Conservation (phyloP, 2,113 vertebrate species). For the Edolisoma coerulescens region DNA sequence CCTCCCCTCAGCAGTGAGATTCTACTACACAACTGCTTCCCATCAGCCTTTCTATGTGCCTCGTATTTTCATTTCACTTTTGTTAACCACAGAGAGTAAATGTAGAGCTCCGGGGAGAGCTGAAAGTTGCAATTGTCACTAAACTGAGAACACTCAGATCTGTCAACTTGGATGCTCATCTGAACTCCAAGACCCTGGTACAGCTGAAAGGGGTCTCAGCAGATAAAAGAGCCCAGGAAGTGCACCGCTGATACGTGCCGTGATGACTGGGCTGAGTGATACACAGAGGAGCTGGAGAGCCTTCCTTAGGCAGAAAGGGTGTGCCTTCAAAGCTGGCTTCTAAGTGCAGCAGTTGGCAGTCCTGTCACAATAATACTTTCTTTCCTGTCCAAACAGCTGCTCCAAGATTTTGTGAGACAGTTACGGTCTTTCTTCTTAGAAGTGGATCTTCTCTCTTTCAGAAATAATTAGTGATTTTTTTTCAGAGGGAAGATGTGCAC, state of each 20-base stretch:
- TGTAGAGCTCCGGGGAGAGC: background rate
- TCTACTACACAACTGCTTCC: background rate
- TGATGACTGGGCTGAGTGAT: background rate
- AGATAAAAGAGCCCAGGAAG: background rate
- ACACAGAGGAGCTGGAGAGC: background rate
- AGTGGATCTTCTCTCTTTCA: background rate
- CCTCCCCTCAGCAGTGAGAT: background rate
- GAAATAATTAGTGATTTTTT: background rate
- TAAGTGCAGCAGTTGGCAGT: background rate
- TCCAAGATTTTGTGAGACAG: background rate
- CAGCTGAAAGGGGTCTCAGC: background rate
- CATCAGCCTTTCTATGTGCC: background rate
- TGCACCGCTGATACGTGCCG: background rate
- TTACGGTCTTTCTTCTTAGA: background rate
- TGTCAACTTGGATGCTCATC: background rate
- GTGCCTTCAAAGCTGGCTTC: background rate
- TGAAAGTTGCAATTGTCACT: background rate
- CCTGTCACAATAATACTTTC: background rate
- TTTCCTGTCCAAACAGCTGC: background rate
- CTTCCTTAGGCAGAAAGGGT: background rate
- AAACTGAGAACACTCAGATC: background rate
- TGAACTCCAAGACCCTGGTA: background rate
- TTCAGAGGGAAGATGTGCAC: background rate
- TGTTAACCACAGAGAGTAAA: background rate
- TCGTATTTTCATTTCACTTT: background rate